phyloP scores from a whole-genome alignment of 2,888 invertebrate genomes.

The Drosophila mayaguana region DNA sequence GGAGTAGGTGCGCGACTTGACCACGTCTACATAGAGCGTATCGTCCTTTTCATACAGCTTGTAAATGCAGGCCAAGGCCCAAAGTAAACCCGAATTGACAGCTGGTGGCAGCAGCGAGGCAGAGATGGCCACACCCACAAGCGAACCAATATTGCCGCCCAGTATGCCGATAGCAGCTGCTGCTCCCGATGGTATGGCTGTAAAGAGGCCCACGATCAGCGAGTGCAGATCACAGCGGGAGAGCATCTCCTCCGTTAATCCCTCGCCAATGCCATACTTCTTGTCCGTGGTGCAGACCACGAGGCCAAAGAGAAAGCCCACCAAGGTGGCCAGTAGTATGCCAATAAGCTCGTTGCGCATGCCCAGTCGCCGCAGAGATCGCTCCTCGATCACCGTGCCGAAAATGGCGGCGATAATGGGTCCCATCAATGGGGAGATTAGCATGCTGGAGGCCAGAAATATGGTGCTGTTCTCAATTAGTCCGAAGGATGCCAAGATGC shows the following conservation, averaged over 20 bases:
- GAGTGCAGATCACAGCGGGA: constrained; percentile 88
- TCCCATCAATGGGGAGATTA: constrained; percentile 93
- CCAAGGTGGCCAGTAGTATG: constrained; percentile 88
- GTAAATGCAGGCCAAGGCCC: constrained; percentile 88
- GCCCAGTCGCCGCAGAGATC: constrained; percentile 88
- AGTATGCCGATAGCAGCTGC: constrained; percentile 91
- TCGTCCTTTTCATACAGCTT: constrained; percentile 86
- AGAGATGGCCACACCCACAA: constrained; percentile 93
- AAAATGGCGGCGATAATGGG: constrained; percentile 92
- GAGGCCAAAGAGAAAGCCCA: constrained; percentile 90
- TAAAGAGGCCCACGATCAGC: constrained; percentile 89
- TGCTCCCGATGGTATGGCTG: constrained; percentile 92
- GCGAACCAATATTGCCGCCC: constrained; percentile 91
- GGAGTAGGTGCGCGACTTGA: constrained; percentile 86
- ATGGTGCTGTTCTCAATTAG: constrained; percentile 91
- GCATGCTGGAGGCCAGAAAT: constrained; percentile 91
- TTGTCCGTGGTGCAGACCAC: constrained; percentile 87
- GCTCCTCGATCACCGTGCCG: constrained; percentile 89
- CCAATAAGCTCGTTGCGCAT: constrained; percentile 89
- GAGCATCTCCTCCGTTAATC: constrained; percentile 89
- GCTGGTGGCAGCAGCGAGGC: constrained; percentile 92
- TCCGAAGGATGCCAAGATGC: constrained; percentile 90
- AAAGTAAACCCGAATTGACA: constrained; percentile 90
- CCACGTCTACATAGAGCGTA: constrained; percentile 84
- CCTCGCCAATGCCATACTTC: constrained; percentile 87